Conservation (phyloP, 2,888 invertebrate genomes). For the Ditylenchus weischeri region DNA sequence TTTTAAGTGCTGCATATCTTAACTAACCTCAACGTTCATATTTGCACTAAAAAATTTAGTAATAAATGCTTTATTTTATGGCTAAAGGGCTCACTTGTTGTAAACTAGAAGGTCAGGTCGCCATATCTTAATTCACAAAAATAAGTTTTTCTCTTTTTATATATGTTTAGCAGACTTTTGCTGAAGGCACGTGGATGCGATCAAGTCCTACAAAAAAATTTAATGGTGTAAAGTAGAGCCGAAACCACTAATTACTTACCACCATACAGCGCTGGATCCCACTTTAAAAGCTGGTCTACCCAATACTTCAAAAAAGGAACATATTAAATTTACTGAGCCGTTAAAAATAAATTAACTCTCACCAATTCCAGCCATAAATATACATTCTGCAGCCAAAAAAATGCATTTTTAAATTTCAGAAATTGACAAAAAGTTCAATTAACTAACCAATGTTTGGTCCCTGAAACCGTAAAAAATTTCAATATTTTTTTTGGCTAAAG, state of each 20-base stretch:
- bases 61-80: conserved; percentile 17
- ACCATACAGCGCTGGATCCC: conserved; percentile 52
- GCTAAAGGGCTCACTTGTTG: conserved; percentile 36
- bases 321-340: background rate
- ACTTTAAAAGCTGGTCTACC: conserved; percentile 47
- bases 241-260: conserved; percentile 25
- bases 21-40: conserved; percentile 53
- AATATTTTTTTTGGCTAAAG: no score
- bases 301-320: conserved; percentile 20
- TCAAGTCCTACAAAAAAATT: conserved; percentile 27
- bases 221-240: no score
- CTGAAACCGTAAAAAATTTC: no score
- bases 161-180: conserved; percentile 32
- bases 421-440: background rate
- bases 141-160: no score
- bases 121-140: conserved; percentile 32
- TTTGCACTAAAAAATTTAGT: conserved; percentile 41
- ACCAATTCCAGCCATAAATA: conserved; percentile 20
- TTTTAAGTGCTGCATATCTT: conserved; percentile 26
- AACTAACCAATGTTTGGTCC: conserved; percentile 43
- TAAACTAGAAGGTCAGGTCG: conserved; percentile 56
- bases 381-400: conserved; percentile 9
- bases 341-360: conserved; percentile 2
- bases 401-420: background rate
- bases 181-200: conserved; percentile 50